Conservation (phyloP, 2,797 vertebrate genomes). For the Acropternis orthonyx region DNA sequence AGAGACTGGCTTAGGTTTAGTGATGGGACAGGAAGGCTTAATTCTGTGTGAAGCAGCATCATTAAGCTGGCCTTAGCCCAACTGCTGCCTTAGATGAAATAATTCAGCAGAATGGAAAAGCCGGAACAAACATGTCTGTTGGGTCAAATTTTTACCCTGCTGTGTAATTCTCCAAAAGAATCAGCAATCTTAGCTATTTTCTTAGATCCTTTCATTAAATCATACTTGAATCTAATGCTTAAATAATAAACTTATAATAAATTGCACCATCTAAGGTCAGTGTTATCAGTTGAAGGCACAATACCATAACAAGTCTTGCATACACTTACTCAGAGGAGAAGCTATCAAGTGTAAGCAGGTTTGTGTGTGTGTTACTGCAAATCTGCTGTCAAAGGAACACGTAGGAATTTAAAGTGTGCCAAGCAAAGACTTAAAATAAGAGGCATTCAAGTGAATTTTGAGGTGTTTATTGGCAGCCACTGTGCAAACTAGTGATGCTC, state of each 20-base stretch:
- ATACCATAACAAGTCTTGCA: neutral
- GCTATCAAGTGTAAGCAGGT: neutral
- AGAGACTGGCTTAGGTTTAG: neutral
- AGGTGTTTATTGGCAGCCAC: neutral
- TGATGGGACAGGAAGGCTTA: neutral
- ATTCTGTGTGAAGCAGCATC: neutral
- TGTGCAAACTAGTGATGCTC: neutral
- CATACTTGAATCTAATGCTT: neutral
- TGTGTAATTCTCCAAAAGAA: neutral
- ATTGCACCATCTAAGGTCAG: neutral
- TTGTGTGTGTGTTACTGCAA: neutral
- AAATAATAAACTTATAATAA: neutral
- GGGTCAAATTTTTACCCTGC: neutral
- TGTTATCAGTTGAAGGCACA: neutral
- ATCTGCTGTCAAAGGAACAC: neutral
- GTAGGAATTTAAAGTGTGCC: neutral
- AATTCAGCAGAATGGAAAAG: neutral
- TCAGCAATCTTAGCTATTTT: neutral
- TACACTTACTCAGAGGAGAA: neutral
- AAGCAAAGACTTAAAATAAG: neutral
- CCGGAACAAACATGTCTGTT: neutral
- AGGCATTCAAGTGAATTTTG: neutral
- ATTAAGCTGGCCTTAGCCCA: neutral
- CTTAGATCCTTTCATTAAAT: neutral
- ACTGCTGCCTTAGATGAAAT: neutral